Evolutionary conservation across 2,888 invertebrate species (phyloP).

Genomic region (Epinotia demarniana): DNA sequence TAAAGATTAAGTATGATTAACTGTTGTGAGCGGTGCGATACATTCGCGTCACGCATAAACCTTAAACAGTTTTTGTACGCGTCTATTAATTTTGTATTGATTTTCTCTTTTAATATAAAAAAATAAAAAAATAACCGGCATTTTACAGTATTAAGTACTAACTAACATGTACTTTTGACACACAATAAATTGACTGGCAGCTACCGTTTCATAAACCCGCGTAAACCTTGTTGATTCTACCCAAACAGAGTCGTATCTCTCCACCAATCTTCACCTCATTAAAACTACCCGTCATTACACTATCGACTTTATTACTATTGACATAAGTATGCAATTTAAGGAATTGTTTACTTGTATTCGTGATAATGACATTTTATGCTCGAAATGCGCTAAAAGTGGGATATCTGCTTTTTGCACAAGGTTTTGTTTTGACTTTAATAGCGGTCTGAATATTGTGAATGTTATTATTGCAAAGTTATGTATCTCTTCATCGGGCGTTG

Average conservation of each 20-base stretch:
- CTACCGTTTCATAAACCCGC: conserved; percentile 24
- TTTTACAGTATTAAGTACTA: no score
- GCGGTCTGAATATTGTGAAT: conserved; percentile 7
- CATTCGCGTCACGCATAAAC: no score
- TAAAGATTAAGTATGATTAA: no score
- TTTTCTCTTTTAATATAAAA: no score
- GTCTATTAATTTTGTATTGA: no score
- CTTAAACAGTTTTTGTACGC: no score
- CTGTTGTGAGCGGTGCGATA: no score
- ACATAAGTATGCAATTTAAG: conserved; percentile 21
- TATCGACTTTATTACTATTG: conserved; percentile 12
- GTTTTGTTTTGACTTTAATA: conserved; percentile 47
- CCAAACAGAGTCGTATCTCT: conserved; percentile 28
- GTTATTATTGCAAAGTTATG: conserved; percentile 26
- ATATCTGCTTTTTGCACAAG: conserved; percentile 55
- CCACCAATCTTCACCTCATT: conserved; percentile 32
- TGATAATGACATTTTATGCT: conserved; percentile 50
- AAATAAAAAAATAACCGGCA: no score
- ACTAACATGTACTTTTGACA: not conserved
- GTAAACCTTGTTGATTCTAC: conserved; percentile 7
- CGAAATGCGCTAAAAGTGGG: conserved; percentile 51
- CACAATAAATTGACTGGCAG: conserved; percentile 7
- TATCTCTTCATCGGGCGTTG: conserved; percentile 16
- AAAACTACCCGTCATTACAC: conserved; percentile 7
- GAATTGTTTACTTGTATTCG: not conserved